phyloP scores from a whole-genome alignment of 2,797 vertebrate genomes.

The Leptoclinus maculatus region DNA sequence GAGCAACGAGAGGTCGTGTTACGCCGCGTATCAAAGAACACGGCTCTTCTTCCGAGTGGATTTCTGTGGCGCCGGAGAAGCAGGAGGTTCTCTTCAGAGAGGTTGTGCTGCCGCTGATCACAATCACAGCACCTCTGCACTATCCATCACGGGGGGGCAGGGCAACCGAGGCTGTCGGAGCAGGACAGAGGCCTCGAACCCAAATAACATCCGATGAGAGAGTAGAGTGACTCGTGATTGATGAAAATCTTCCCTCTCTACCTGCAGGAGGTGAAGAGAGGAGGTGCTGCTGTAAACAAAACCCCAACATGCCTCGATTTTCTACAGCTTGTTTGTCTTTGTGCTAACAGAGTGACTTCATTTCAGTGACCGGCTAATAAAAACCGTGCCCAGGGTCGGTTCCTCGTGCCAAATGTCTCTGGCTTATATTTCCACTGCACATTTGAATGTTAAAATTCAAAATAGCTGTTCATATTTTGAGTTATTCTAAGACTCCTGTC shows the following conservation, averaged over 20 bases:
- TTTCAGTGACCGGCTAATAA: conserved; percentile 17
- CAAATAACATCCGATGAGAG: conserved; percentile 56
- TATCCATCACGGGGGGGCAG: conserved; percentile 61
- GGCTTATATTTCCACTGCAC: background rate
- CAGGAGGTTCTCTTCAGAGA: conserved; percentile 52
- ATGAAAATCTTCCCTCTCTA: conserved; percentile 25
- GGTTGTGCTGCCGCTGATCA: conserved; percentile 34
- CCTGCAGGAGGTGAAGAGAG: conserved; percentile 18
- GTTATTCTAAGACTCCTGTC: background rate
- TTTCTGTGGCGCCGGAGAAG: conserved; percentile 22
- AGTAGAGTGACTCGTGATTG: conserved; percentile 27
- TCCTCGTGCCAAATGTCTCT: background rate
- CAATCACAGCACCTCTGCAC: conserved; percentile 16
- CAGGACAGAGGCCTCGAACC: conserved; percentile 47
- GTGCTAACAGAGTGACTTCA: conserved; percentile 8
- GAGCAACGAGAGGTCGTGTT: conserved; percentile 43
- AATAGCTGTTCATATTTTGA: background rate
- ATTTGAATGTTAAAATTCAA: background rate
- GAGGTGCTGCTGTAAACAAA: conserved; percentile 54
- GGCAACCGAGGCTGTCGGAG: conserved; percentile 10
- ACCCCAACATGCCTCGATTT: background rate
- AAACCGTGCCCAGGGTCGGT: background rate
- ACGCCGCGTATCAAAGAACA: conserved; percentile 50
- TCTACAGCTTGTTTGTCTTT: conserved; percentile 28
- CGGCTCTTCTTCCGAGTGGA: background rate